These are phyloP conservation scores for Carpatolechia fugitivella DNA, from an alignment of 2,888 invertebrate species.

Conservation along the genomic window DNA sequence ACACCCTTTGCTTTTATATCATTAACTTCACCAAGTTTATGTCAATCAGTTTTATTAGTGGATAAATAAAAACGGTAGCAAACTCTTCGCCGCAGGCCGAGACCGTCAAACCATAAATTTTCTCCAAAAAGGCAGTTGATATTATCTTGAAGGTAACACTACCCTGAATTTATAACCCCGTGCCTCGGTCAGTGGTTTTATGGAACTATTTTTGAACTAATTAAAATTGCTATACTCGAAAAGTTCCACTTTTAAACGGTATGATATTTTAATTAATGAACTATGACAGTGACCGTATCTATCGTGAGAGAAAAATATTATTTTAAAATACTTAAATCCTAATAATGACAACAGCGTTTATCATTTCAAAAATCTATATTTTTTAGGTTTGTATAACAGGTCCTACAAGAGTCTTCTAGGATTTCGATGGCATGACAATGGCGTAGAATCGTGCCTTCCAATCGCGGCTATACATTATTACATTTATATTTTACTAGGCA, in stretches of 20 bases:
- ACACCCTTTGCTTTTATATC: slow-evolving; percentile 33
- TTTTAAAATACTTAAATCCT: no score
- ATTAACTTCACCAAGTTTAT: slow-evolving; percentile 54
- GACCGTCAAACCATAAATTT: slow-evolving; percentile 53
- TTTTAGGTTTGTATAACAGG: no score
- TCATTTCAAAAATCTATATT: no score
- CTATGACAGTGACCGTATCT: no score
- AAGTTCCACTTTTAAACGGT: slow-evolving; percentile 33
- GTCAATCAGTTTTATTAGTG: slow-evolving; percentile 71
- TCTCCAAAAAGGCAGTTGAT: slow-evolving; percentile 49
- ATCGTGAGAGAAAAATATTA: no score
- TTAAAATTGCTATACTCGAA: slow-evolving; percentile 55
- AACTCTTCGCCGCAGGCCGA: slow-evolving; percentile 36
- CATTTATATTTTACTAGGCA: no score
- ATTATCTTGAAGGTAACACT: slow-evolving; percentile 51
- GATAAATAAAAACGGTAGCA: slow-evolving; percentile 70
- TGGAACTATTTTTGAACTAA: slow-evolving; percentile 66
- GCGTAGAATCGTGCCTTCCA: no score
- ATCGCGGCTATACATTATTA: no score
- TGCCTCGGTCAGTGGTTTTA: slow-evolving; percentile 54
- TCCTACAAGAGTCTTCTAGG: no score
- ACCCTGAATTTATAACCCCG: slow-evolving; percentile 59
- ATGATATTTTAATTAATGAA: slow-evolving; percentile 49
- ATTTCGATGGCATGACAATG: no score
- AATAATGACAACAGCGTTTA: no score